Base-by-base conservation (phyloP, 2,113 vertebrate genomes). In the Nymphicus hollandicus region DNA sequence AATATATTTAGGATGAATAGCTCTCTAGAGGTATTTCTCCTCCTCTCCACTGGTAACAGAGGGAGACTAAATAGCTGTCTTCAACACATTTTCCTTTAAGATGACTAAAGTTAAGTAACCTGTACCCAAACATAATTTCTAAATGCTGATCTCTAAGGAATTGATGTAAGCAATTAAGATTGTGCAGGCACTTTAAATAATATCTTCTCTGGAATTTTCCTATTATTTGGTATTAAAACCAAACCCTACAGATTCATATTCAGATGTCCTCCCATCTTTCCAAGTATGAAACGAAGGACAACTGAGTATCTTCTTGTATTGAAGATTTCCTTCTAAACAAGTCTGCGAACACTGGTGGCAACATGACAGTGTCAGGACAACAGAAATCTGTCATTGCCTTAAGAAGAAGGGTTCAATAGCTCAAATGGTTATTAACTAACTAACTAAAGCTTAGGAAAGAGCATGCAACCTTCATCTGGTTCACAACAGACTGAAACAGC, bases 1-100 rank as follows among this genome's bases (percentile, higher is more conserved):
- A 95, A 92, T 79, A 95, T 91, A 95, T 81, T 81, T 93, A 84
- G 89, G 81, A 95, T 92, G 33, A 93, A 84, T 33, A 81, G 89
- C 33, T 74, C 86, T 93, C 81, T 63, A 64, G 83, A 84, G 69
- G 81, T 87, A 91, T 89, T 92, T 87, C 65, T 92, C 61, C 91
- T 90, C 55, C 55, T 77, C 64, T 90, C 68, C 69, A 78, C 52
- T 84, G 65, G 31, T 52, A 95, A 89, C 41, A 91, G 49, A 86
- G 33, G 55, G 65, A 96, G 60, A 89, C 83, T 68, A 87, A 89
- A 92, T n/a, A 81, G 77, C 86, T 93, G 79, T 76, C 70, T 93
- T 3, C 1, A 58, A 56, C 74, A 52, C 68, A 53, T 86, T 93
- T 93, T 86, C 68, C 66, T 91, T 86, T 86, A 83, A 66, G 50